Evolutionary conservation across 1,140 invertebrate genomes (phyloP), one percentile per base, ranked within the genome.

Genomic region (Antheraea pernyi): DNA sequence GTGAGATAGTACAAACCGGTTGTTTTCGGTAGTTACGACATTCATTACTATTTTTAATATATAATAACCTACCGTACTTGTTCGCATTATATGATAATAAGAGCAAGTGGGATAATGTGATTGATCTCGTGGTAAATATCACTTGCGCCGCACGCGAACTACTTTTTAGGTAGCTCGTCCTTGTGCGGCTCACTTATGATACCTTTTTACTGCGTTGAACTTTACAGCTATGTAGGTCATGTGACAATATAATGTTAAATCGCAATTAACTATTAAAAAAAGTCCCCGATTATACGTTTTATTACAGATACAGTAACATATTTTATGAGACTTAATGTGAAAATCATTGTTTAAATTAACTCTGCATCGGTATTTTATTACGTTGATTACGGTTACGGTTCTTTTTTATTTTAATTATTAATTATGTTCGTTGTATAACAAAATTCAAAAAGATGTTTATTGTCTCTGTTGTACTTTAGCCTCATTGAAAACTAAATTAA

Each of bases 41-140:
- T 67, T 48, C 58, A 61, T 69, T 73, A 62, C 59, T 65, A 67
- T 73, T 67, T 68, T 65, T 61, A 60, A n/a, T 37, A 67, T 9
- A 13, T n/a, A 22, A 10, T 22, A 65, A 58, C 9, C 70, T 75
- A 71, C 65, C 65, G 19, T 73, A 84, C 73, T 77, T 22, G 67
- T 71, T 71, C 58, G 80, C 66, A 30, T 85, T 73, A 82, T 72
- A 78, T 73, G 68, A 70, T 75, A 76, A 77, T 72, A 76, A 79
- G 80, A 83, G 64, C 65, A 77, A 76, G 73, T 76, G 66, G 65
- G 76, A 67, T 53, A 53, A 53, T 80, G 79, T 83, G 80, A 86
- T 84, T 80, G 75, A 83, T 83, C 75, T 85, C 59, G 66, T 60
- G 62, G 76, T 63, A 88, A 88, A 88, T 82, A 83, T 81, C 85